Evolutionary conservation across 2,888 invertebrate genomes (phyloP).

Genomic region (Branchellion lobata): DNA sequence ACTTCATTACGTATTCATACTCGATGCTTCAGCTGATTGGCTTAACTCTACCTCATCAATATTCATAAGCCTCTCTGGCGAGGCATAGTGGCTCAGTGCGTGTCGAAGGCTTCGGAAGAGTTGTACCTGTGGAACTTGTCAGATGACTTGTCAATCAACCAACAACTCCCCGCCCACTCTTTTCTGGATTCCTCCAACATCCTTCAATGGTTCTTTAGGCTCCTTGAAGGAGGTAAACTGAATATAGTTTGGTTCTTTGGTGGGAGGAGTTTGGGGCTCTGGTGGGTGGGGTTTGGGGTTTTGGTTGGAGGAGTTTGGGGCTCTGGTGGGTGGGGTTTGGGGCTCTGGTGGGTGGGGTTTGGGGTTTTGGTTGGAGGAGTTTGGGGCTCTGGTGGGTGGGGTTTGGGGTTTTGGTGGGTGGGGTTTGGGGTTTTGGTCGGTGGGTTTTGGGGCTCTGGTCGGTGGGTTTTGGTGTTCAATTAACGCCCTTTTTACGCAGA

Average conservation of each 20-base stretch:
- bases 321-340: not conserved
- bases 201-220: not conserved
- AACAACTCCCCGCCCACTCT: not conserved
- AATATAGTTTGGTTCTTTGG: not conserved
- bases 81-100: slow-evolving; percentile 6
- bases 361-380: not conserved
- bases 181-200: not conserved
- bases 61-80: not conserved
- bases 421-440: not conserved
- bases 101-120: not conserved
- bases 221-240: not conserved
- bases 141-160: not conserved
- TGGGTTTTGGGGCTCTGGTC: not conserved
- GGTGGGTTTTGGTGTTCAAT: not conserved
- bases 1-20: slow-evolving; percentile 1
- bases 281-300: not conserved
- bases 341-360: not conserved
- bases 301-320: not conserved
- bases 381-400: not conserved
- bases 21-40: no score
- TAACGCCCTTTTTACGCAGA: not conserved
- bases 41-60: not conserved
- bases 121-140: slow-evolving; percentile 1
- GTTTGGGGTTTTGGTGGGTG: not conserved
- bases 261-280: not conserved